Conservation (phyloP, 1,140 invertebrate species). For the Harlomillsia oculata region DNA sequence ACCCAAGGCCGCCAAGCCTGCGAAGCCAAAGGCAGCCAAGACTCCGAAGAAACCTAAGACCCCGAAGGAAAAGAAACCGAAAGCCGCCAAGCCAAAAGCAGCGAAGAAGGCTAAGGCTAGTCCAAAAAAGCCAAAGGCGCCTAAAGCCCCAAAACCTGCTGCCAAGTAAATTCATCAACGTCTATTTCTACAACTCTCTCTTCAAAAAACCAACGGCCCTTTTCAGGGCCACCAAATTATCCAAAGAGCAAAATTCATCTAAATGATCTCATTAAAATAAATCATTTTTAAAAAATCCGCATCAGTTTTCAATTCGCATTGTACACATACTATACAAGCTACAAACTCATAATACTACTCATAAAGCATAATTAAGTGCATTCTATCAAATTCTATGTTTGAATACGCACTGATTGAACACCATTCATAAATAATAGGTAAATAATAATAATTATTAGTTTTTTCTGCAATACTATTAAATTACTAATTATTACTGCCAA, state of each 20-base stretch:
- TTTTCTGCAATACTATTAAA: too few species aligned
- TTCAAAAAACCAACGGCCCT: constrained; percentile 24
- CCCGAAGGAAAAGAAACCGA: not conserved
- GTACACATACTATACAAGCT: too few species aligned
- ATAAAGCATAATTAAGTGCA: too few species aligned
- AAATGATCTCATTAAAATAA: not conserved
- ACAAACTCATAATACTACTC: too few species aligned
- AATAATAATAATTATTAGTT: too few species aligned
- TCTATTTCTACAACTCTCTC: not conserved
- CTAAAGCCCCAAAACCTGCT: constrained; percentile 2
- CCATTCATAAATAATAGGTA: too few species aligned
- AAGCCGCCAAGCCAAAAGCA: not conserved
- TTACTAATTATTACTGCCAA: too few species aligned
- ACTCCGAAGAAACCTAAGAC: constrained; percentile 17
- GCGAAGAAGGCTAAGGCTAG: not conserved
- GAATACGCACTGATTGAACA: too few species aligned
- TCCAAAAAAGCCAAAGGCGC: constrained; percentile 24
- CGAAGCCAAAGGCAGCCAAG: constrained; percentile 22
- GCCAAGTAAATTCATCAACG: not conserved
- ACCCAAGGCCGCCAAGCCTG: constrained; percentile 30
- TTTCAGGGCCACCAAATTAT: constrained; percentile 26
- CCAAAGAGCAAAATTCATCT: constrained; percentile 16
- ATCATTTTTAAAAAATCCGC: too few species aligned
- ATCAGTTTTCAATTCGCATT: too few species aligned
- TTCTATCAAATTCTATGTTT: too few species aligned